Conservation (phyloP, 1,140 invertebrate genomes). For the Brevipalpus yothersi region DNA sequence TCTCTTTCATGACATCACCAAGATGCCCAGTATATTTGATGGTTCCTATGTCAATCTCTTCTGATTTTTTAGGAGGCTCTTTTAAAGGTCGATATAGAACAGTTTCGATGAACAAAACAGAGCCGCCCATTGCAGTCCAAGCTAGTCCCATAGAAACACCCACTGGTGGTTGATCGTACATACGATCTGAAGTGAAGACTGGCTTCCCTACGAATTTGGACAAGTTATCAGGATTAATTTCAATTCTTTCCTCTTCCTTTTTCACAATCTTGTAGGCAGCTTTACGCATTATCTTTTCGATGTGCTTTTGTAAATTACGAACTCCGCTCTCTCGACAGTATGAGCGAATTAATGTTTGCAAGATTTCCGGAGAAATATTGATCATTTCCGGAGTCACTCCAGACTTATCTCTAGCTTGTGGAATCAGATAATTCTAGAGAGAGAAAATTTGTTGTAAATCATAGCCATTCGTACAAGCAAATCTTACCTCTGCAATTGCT, state of each 20-base stretch:
- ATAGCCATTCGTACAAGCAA: background rate
- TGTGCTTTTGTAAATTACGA: conserved; percentile 89
- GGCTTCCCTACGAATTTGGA: conserved; percentile 85
- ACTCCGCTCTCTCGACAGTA: conserved; percentile 89
- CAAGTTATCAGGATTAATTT: conserved; percentile 45
- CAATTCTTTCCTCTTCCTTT: conserved; percentile 41
- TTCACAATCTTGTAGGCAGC: conserved; percentile 79
- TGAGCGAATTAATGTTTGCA: conserved; percentile 58
- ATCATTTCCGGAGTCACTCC: conserved; percentile 49
- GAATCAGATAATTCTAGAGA: conserved; percentile 61
- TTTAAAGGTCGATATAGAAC: conserved; percentile 17
- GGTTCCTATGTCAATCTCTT: conserved; percentile 22
- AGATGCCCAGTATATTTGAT: conserved; percentile 83
- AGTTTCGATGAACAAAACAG: conserved; percentile 82
- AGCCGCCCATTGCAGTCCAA: conserved; percentile 96
- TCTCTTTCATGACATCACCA: conserved; percentile 98
- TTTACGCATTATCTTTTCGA: conserved; percentile 90
- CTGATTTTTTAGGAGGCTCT: conserved; percentile 1
- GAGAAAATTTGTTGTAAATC: conserved; percentile 3
- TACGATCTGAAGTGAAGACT: conserved; percentile 72
- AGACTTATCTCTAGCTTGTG: conserved; percentile 48
- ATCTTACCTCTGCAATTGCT: conserved; percentile 46
- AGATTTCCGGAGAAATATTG: conserved; percentile 39
- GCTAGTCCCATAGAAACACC: conserved; percentile 95
- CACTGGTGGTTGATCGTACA: conserved; percentile 65